A percentile compares a stretch with the other conserved stretches of the same genome.
Conservation (phyloP, 2,888 invertebrate genomes). For the Pecten maximus region DNA sequence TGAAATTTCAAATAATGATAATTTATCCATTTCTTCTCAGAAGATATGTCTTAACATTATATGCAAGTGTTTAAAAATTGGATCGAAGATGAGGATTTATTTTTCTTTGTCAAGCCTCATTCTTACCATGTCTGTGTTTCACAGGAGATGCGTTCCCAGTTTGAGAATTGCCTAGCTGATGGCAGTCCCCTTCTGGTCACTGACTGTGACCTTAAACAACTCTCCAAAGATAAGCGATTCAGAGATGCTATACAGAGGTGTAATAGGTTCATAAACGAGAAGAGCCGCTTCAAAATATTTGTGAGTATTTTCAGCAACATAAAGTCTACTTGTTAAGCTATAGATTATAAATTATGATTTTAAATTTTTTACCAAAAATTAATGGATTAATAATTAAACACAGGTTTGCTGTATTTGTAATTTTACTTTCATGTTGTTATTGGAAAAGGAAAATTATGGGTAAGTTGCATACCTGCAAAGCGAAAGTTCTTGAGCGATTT, state of each 20-base stretch:
- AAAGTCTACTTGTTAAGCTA: not conserved
- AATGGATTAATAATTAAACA: not conserved
- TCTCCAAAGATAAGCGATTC: slow-evolving; percentile 77
- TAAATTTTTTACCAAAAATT: no score
- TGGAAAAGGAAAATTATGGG: not conserved
- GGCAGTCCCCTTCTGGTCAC: slow-evolving; percentile 80
- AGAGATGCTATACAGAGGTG: slow-evolving; percentile 76
- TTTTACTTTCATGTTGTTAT: not conserved
- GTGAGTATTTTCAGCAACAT: slow-evolving; percentile 66
- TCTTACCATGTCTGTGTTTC: slow-evolving; percentile 39
- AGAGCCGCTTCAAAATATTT: slow-evolving; percentile 80
- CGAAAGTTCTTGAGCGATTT: not conserved
- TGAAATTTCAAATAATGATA: not conserved
- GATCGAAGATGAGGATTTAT: not conserved
- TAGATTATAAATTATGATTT: not conserved
- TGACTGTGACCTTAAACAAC: slow-evolving; percentile 77
- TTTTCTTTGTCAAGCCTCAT: not conserved
- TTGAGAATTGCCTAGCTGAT: slow-evolving; percentile 82
- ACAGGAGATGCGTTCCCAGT: slow-evolving; percentile 81
- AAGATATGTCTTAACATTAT: not conserved
- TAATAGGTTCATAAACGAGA: slow-evolving; percentile 76
- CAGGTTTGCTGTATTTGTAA: not conserved
- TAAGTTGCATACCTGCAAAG: not conserved
- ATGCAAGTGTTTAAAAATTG: not conserved
- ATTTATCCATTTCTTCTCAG: not conserved